A percentile compares a stretch with the other conserved stretches of the same genome.
These are phyloP conservation scores for Bombyx mori DNA, from an alignment of 1,140 invertebrate genomes.

Conservation along the genomic window ASM3026992v2 NC_085112.1:12986001-12986500, in stretches of 20 bases:
- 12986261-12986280: constrained; percentile 12
- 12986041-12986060: no score
- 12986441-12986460: not conserved
- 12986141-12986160: no score
- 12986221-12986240: constrained; percentile 19
- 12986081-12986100: no score
- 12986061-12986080: no score
- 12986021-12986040: no score
- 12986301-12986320: constrained; percentile 19
- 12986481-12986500: no score
- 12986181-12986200: not conserved
- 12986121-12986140: no score
- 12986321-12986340: constrained; percentile 18
- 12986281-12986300: constrained; percentile 30
- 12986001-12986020: no score
- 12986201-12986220: constrained; percentile 8
- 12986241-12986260: constrained; percentile 30
- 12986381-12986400: constrained; percentile 7
- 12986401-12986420: constrained; percentile 3
- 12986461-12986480: not conserved
- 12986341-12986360: constrained; percentile 23
- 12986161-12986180: no score
- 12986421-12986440: not conserved
- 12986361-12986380: constrained; percentile 19
- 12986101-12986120: no score